These are phyloP conservation scores for Aporrectodea caliginosa DNA, from an alignment of 1,140 invertebrate genomes.

Conservation along the genomic window DNA sequence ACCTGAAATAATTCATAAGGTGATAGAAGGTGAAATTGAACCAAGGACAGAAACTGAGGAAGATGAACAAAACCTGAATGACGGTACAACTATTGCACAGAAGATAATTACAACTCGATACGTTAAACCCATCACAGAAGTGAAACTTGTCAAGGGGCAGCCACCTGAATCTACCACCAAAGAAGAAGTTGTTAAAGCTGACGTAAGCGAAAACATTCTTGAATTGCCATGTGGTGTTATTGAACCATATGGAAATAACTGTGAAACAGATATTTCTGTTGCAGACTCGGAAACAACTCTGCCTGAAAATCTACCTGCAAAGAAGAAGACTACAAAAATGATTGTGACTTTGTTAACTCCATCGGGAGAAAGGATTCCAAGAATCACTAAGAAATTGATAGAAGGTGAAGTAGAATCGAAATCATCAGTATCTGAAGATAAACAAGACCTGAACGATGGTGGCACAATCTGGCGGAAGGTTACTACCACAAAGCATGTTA, in stretches of 20 bases:
- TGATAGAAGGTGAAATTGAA: not conserved
- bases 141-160: not conserved
- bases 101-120: not conserved
- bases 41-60: not conserved
- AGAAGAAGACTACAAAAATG: not conserved
- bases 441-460: not conserved
- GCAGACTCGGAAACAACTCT: not conserved
- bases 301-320: not conserved
- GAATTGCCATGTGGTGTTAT: not conserved
- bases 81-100: not conserved
- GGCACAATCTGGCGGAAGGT: not conserved
- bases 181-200: not conserved
- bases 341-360: not conserved
- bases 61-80: not conserved
- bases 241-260: not conserved
- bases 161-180: not conserved
- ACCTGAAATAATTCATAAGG: not conserved
- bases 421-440: not conserved
- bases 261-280: not conserved
- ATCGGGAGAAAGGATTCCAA: not conserved
- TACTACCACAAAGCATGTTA: not conserved
- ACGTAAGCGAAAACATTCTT: not conserved
- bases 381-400: not conserved
- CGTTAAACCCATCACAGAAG: not conserved
- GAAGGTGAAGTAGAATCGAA: not conserved